Evolutionary conservation across 1,140 invertebrate species (phyloP), one percentile per base, ranked within the genome.

Genomic region (Drosophila subobscura): DNA sequence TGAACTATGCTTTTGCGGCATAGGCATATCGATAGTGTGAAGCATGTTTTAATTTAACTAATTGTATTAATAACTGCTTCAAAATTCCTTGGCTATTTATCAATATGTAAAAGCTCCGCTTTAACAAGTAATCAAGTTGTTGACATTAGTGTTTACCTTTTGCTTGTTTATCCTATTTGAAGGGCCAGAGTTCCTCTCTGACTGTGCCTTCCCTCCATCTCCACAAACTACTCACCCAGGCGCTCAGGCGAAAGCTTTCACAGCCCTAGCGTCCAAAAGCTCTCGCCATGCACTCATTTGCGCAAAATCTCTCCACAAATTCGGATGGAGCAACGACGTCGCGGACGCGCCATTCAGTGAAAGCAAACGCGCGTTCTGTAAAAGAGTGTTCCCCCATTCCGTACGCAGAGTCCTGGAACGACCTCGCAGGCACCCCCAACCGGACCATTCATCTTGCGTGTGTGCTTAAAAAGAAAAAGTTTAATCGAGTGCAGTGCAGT

Each of bases 251-350:
- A 63, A 79, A 86, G 81, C 77, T 80, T 71, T 71, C 6, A 6
- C 14, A 27, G 47, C 33, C 54, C 49, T 42, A 40, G 33, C 25
- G 46, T 57, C 40, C 57, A 27, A 86, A 86, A 86, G 77, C 83
- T 88, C 27, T 46, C 1, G 25, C 20, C 45, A 44, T 63, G 63
- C 66, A 51, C 59, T 77, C 52, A 81, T 74, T 86, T 86, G 81
- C 78, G 81, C 77, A 77, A 76, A 81, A 88, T 81, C 75, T 81
- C 83, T 88, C 74, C 78, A 72, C 67, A 54, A 37, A 57, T 47
- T 27, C 64, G 75, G 71, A 79, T 76, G 75, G 27, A 20, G 44
- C 14, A 53, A 41, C 55, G 58, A 40, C 50, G 42, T 49, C 54
- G 66, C 16, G 67, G 25, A 42, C 41, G 47, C 77, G 20, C 50